These are phyloP conservation scores for Pollenia labialis DNA, from an alignment of 2,888 invertebrate species.

Conservation along the genomic window DNA sequence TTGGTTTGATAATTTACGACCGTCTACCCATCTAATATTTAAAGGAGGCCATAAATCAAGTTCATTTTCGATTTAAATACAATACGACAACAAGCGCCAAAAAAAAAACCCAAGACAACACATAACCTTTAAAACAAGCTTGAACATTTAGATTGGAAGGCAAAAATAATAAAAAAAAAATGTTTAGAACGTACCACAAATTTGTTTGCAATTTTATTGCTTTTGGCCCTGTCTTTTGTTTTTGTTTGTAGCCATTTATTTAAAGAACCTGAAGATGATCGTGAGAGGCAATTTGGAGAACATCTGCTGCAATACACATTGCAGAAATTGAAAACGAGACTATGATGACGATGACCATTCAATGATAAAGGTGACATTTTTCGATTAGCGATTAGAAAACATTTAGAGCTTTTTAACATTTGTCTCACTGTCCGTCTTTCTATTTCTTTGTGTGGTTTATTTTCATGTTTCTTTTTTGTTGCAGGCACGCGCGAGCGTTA, in stretches of 20 bases:
- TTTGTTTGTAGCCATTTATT: not conserved
- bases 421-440: not conserved
- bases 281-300: constrained; percentile 55
- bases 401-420: constrained; percentile 65
- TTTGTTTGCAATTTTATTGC: constrained; percentile 72
- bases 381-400: constrained; percentile 73
- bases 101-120: constrained; percentile 19
- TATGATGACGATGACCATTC: constrained; percentile 64
- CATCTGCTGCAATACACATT: constrained; percentile 60
- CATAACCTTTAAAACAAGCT: not conserved
- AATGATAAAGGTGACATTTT: constrained; percentile 73
- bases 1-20: constrained; percentile 59
- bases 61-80: constrained; percentile 70
- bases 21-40: constrained; percentile 70
- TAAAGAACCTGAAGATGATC: constrained; percentile 41
- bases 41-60: constrained; percentile 70
- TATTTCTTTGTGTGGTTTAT: not conserved
- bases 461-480: not conserved
- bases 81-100: constrained; percentile 59
- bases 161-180: constrained; percentile 29
- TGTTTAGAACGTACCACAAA: constrained; percentile 59
- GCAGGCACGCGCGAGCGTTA: constrained; percentile 44
- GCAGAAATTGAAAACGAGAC: not conserved
- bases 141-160: not conserved
- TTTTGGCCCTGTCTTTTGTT: constrained; percentile 48